A percentile compares a stretch with the other conserved stretches of the same genome.
Conservation (phyloP, 2,888 invertebrate species). For the Agrotis puta region DNA sequence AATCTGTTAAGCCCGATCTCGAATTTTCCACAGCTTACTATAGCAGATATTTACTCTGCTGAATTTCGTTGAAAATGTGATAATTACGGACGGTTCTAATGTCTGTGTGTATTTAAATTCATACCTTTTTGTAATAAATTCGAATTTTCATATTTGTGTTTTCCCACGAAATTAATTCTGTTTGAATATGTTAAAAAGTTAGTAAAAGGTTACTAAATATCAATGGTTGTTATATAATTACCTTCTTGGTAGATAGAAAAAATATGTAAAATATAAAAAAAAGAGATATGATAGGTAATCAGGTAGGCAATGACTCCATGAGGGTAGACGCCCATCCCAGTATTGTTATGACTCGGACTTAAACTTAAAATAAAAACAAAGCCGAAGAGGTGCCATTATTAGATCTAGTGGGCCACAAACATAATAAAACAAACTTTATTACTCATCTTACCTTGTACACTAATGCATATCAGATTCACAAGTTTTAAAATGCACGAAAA, state of each 20-base stretch:
- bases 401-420: constrained; percentile 14
- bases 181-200: not conserved
- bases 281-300: too few relatives aligned
- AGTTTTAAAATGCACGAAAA: constrained; percentile 66
- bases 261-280: too few relatives aligned
- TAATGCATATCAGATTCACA: constrained; percentile 61
- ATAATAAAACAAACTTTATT: constrained; percentile 66
- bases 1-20: constrained; percentile 9
- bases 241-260: too few relatives aligned
- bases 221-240: too few relatives aligned
- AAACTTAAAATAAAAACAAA: not conserved
- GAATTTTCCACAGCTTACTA: not conserved
- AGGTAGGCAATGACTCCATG: too few relatives aligned
- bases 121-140: not conserved
- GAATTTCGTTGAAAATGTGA: constrained; percentile 5
- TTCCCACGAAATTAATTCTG: not conserved
- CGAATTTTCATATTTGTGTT: not conserved
- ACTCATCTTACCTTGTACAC: constrained; percentile 63
- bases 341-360: not conserved
- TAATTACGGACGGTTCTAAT: not conserved
- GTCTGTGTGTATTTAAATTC: not conserved
- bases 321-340: too few relatives aligned
- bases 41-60: not conserved
- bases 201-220: not conserved
- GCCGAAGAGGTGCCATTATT: not conserved